phyloP scores from a whole-genome alignment of 2,113 vertebrate genomes.

The Pantherophis guttatus region DNA sequence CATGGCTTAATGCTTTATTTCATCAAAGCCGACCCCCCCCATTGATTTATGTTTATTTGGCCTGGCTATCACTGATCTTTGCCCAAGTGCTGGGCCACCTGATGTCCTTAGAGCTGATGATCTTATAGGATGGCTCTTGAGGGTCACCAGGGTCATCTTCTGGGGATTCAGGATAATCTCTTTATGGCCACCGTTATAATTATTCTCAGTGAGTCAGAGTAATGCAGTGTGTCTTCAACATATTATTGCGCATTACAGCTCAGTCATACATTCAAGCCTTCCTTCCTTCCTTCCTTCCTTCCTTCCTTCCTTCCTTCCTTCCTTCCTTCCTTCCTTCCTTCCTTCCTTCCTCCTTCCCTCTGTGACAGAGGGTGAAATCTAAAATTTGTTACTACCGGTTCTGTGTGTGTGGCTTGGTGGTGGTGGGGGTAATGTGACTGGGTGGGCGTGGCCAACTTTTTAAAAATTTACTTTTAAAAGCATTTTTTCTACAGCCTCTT shows the following conservation, averaged over 20 bases:
- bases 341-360: fast-evolving
- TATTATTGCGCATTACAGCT: background rate
- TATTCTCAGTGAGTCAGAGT: background rate
- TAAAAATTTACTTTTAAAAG: too few relatives aligned
- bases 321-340: background rate
- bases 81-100: background rate
- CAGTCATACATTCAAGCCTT: background rate
- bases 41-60: background rate
- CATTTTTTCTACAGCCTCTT: too few relatives aligned
- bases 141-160: background rate
- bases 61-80: background rate
- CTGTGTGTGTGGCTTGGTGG: too few relatives aligned
- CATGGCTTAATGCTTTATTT: background rate
- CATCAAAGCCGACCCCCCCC: background rate
- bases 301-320: background rate
- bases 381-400: too few relatives aligned
- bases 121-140: too few relatives aligned
- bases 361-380: too few relatives aligned
- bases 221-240: background rate
- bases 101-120: too few relatives aligned
- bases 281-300: background rate
- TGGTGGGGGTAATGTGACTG: too few relatives aligned
- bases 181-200: background rate
- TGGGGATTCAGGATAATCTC: background rate
- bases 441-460: too few relatives aligned